Base-by-base conservation (phyloP, 2,888 invertebrate genomes). In the Cryptocheilus praepositus region DNA sequence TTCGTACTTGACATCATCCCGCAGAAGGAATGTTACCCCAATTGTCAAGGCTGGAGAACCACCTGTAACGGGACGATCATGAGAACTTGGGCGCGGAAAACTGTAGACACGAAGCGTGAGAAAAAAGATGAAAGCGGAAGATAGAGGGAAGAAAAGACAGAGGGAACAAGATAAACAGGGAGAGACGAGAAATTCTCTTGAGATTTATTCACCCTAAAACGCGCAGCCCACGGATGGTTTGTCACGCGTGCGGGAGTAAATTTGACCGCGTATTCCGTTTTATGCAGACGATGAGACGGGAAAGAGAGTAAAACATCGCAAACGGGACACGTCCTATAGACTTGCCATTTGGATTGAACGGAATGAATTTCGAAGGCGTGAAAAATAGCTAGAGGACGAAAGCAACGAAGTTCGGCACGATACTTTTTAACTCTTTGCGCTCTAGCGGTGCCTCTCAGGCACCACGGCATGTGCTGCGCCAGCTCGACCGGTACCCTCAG, bases 181-280 rank as follows among this genome's bases (percentile, higher is more conserved):
- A 11, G 13, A 11, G 13, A 11, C 5, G 16, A 3, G 4, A 51
- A 71, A 63, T 64, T 58, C 61, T 15, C 59, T 19, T 21, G 66
- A 70, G 61, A 64, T 73, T 67, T 61, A 59, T 62, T 69, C 63
- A 46, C 58, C 53, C 64, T 52, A 59, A 62, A 62, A 66, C 54
- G 52, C 36, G 54, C 28, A 44, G 53, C 43, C 61, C 54, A 25
- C 54, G 51, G 21, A 58, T 36, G 61, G 53, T 65, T 66, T 61
- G 64, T 65, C 68, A 56, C 61, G 60, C 57, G 51, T 49, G 55
- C 52, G 28, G 54, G 53, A 67, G 44, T 66, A 67, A 55, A 70
- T 70, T 61, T 28, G 21, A 51, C 56, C 43, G 53, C 46, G 53
- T 61, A 55, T 64, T 53, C 67, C 22, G 60, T 55, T 68, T 36